Base-by-base conservation (phyloP, 2,888 invertebrate genomes). In the Tridacna gigas region DNA sequence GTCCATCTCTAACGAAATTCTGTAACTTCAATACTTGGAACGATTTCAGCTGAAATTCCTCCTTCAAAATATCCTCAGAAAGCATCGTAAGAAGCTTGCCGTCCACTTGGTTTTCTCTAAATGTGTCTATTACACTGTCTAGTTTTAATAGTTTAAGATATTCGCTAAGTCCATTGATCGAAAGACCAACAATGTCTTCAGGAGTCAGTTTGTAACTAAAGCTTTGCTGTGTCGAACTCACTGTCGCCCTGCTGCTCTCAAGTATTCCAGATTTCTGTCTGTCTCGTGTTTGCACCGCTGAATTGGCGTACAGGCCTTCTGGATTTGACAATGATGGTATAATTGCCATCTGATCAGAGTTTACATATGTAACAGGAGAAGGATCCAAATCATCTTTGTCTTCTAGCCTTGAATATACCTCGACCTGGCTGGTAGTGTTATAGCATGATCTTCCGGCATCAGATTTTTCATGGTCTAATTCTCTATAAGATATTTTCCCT, bases 1-100 rank as follows among this genome's bases (percentile, higher is more conserved):
- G 74, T 7, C 74, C 74, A n/a, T 74, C 74, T 15, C 22, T 61
- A 12, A 74, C 37, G 20, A 74, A 74, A 11, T 56, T 61, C 56
- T 45, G 9, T 5, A 74, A 28, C 25, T 47, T 60, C 5, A 74
- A 2, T 20, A 61, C 18, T 25, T 74, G 20, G 0, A 74, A 25
- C 0, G 37, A 5, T 9, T 26, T 74, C 37, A 74, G 13, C 1
- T 74, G 12, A 28, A 74, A 74, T 18, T 74, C 74, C 0, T 45
- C 22, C 61, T 61, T 74, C n/a, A 74, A 9, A 37, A 74, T n/a
- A 61, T 74, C 74, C 13, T 37, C 45, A 37, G 20, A 15, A 9
- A 74, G 45, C 45, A 48, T 25, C 9, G n/a, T 4, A 18, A 74
- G 74, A 12, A 74, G 28, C 22, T 61, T 60, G 22, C 74, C 74